Percentiles rank a stretch among this genome's conserved stretches.
Conservation (phyloP, 2,113 vertebrate species). For the Megatriorchis doriae region DNA sequence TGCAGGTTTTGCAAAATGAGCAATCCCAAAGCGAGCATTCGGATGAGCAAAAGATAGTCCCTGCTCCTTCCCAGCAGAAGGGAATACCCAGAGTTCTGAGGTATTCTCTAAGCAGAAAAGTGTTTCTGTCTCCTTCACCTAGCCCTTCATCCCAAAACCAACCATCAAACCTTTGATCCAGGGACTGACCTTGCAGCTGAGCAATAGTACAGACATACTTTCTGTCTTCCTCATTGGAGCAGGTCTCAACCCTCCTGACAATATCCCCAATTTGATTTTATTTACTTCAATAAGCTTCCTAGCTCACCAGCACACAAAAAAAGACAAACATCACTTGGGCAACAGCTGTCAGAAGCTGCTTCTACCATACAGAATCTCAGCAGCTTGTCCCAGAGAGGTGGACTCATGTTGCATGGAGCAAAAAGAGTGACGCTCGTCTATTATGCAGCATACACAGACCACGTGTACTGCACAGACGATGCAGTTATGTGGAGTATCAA, state of each 20-base stretch:
- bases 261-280: neutral
- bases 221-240: neutral
- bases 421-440: neutral
- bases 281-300: neutral
- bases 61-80: neutral
- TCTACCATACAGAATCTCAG: neutral
- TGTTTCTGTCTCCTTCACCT: neutral
- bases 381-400: neutral
- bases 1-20: neutral
- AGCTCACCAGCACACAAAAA: neutral
- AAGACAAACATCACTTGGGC: neutral
- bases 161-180: neutral
- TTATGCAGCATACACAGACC: rapidly evolving
- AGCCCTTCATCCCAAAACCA: neutral
- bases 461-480: rapidly evolving
- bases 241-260: neutral
- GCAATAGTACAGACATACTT: neutral
- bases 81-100: neutral
- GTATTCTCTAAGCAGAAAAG: neutral
- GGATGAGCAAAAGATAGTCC: neutral
- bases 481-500: neutral
- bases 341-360: neutral
- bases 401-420: neutral
- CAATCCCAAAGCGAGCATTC: neutral
- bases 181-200: neutral